Evolutionary conservation across 1,140 invertebrate species (phyloP).

Genomic region (Cyrtorhinus lividipennis): DNA sequence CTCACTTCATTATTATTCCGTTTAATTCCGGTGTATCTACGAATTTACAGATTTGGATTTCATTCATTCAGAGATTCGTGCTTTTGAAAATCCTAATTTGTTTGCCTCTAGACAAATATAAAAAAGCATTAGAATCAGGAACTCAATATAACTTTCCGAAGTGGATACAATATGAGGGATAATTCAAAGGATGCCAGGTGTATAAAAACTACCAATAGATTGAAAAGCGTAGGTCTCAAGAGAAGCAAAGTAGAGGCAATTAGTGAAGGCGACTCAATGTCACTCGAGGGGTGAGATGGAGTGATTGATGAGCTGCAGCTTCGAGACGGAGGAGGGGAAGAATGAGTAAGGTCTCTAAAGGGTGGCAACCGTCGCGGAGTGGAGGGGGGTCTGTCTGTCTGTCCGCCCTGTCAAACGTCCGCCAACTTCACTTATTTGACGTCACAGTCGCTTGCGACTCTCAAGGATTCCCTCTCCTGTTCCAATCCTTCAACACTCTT

Average conservation of each 20-base stretch:
- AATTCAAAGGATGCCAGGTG: constrained; percentile 6
- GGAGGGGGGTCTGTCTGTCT: constrained; percentile 5
- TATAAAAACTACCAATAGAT: constrained; percentile 8
- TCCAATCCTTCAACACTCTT: too few species aligned
- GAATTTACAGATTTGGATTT: too few species aligned
- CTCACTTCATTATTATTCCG: too few species aligned
- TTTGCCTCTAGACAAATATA: too few species aligned
- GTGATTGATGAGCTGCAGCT: constrained; percentile 11
- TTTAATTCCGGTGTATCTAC: too few species aligned
- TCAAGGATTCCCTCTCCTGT: background rate
- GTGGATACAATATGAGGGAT: too few species aligned
- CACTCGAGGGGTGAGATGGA: constrained; percentile 9
- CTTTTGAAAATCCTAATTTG: too few species aligned
- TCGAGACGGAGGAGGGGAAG: background rate
- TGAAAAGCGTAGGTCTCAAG: constrained; percentile 2
- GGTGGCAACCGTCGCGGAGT: background rate
- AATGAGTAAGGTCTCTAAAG: constrained; percentile 7
- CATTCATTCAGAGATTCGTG: too few species aligned
- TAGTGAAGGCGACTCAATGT: constrained; percentile 8
- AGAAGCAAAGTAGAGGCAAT: constrained; percentile 8
- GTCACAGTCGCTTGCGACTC: background rate
- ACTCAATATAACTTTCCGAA: too few species aligned
- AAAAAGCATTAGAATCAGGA: too few species aligned
- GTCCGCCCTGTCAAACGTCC: background rate
- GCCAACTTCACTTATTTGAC: background rate